phyloP scores from a whole-genome alignment of 2,797 vertebrate species.

The Eospalax fontanierii region DNA sequence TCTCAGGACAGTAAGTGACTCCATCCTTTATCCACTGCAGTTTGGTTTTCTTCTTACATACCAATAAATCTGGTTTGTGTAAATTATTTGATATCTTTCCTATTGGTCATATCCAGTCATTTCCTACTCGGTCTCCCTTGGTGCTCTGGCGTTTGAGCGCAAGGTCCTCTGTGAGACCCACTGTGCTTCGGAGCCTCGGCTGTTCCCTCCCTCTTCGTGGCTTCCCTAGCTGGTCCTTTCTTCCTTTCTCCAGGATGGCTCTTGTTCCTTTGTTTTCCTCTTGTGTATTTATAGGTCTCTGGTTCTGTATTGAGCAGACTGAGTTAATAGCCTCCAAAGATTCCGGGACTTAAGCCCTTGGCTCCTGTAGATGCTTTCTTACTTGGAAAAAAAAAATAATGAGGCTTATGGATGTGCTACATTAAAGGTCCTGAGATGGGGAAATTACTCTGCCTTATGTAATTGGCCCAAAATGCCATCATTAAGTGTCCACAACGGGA shows the following conservation, averaged over 20 bases:
- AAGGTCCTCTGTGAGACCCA: slow-evolving; percentile 10
- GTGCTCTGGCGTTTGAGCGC: neutral
- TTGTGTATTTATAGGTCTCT: neutral
- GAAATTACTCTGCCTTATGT: neutral
- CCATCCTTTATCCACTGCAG: neutral
- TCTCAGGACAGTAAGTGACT: neutral
- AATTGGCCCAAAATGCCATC: neutral
- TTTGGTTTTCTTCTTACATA: neutral
- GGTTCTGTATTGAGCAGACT: slow-evolving; percentile 5
- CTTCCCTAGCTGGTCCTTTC: neutral
- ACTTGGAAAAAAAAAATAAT: neutral
- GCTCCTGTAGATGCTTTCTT: neutral
- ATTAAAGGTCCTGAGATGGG: neutral
- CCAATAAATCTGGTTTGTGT: neutral
- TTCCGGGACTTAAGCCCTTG: neutral
- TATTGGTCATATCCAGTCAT: neutral
- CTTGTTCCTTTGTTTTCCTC: neutral
- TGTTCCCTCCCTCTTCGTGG: rapidly evolving
- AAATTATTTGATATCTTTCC: neutral
- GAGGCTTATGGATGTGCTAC: neutral
- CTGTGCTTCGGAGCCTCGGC: neutral
- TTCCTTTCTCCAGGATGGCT: neutral
- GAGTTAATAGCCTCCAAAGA: neutral
- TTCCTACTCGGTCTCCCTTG: neutral
- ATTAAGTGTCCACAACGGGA: neutral